Conservation (phyloP, 2,113 vertebrate species). For the Rhinoderma darwinii region DNA sequence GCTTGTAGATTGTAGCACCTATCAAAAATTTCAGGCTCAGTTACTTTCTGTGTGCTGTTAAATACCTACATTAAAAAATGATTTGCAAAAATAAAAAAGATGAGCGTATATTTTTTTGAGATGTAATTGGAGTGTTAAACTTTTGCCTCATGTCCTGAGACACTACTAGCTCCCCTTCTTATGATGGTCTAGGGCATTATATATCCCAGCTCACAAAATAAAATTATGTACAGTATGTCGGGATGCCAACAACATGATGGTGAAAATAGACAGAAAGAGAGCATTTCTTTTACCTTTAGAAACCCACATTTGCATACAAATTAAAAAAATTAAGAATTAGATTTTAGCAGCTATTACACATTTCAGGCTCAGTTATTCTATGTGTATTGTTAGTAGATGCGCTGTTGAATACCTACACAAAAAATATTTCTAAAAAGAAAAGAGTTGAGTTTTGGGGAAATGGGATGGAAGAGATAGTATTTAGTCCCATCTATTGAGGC, state of each 20-base stretch:
- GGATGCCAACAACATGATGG: background rate
- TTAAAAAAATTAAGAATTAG: too few species aligned
- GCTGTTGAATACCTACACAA: too few species aligned
- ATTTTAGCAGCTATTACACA: too few species aligned
- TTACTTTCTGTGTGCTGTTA: background rate
- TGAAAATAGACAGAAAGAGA: background rate
- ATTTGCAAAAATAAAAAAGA: background rate
- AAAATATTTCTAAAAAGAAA: too few species aligned
- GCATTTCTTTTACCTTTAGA: too few species aligned
- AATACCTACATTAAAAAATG: background rate
- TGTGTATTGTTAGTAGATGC: too few species aligned
- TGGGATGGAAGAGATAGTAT: too few species aligned
- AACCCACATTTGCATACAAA: too few species aligned
- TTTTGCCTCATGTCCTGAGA: background rate
- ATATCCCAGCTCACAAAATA: background rate
- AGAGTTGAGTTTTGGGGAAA: too few species aligned
- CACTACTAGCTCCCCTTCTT: background rate
- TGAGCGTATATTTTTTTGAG: background rate
- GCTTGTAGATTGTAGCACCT: background rate
- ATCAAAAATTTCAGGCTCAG: background rate
- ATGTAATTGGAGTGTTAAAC: background rate
- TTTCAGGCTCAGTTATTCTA: too few species aligned
- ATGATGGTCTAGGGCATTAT: background rate
- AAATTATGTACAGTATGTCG: background rate
- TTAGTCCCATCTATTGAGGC: too few species aligned